phyloP scores from a whole-genome alignment of 2,797 vertebrate species.

The Adelosebastes latens region DNA sequence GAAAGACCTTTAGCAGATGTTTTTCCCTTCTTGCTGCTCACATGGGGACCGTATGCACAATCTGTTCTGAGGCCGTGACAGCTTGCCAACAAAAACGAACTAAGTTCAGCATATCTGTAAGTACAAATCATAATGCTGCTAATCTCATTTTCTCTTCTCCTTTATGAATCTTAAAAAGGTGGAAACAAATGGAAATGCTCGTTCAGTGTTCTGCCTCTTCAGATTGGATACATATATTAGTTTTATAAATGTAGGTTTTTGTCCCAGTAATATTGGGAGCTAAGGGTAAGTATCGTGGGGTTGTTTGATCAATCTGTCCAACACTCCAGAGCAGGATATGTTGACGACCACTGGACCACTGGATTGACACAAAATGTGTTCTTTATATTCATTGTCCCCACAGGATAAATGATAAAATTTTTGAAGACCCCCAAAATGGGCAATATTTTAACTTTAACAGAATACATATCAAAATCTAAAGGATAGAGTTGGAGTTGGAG shows the following conservation, averaged over 20 bases:
- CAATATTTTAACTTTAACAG: background rate
- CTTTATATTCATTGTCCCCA: background rate
- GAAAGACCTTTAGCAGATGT: slow-evolving; percentile 55
- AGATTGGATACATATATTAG: background rate
- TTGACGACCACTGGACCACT: background rate
- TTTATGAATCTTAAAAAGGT: background rate
- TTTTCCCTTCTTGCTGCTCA: slow-evolving; percentile 33
- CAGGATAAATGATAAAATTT: background rate
- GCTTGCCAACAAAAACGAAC: slow-evolving; percentile 45
- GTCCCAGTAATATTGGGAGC: background rate
- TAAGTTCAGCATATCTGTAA: slow-evolving; percentile 15
- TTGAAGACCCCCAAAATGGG: background rate
- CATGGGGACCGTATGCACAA: slow-evolving; percentile 26
- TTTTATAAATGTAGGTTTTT: background rate
- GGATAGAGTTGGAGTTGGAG: background rate
- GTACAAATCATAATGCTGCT: slow-evolving; percentile 37
- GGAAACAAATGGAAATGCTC: slow-evolving; percentile 2
- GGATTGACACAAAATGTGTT: background rate
- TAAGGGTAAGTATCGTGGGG: background rate
- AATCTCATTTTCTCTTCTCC: slow-evolving; percentile 36
- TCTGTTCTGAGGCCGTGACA: slow-evolving; percentile 2
- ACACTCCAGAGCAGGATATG: background rate
- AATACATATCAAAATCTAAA: background rate
- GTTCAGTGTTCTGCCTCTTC: background rate
- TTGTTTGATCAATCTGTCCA: background rate